Percentiles rank a stretch among this genome's conserved stretches.
Conservation (phyloP, 53 echinoderm and acorn worm genomes). For the Astropecten irregularis region DNA sequence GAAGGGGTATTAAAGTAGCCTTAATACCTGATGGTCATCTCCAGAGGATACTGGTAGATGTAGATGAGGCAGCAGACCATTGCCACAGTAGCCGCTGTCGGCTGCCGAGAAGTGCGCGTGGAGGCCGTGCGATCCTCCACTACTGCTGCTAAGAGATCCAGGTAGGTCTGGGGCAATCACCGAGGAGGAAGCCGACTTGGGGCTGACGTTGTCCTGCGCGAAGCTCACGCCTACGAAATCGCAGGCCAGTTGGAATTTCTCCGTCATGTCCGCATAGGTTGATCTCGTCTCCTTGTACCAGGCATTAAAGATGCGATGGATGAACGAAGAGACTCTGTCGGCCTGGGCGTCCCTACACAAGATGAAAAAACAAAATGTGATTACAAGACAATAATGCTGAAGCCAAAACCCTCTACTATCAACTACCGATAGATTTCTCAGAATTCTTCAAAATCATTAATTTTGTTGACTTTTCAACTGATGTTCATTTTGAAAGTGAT, state of each 20-base stretch:
- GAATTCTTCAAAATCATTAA: no score
- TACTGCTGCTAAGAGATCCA: constrained; percentile 9
- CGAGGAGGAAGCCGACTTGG: neutral
- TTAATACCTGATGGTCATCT: no score
- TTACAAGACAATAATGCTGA: no score
- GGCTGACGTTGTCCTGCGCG: neutral
- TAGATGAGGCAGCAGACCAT: no score
- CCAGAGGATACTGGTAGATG: no score
- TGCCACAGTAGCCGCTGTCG: constrained; percentile 13
- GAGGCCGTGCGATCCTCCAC: constrained; percentile 19
- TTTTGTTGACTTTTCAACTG: no score
- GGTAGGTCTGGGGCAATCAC: neutral
- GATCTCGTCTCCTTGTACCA: constrained; percentile 22
- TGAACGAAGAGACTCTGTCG: neutral
- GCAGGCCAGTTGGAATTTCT: constrained; percentile 25
- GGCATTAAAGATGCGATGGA: constrained; percentile 27
- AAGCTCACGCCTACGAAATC: neutral
- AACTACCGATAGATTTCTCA: no score
- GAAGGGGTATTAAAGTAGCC: no score
- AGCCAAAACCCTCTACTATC: no score
- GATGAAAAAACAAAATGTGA: no score
- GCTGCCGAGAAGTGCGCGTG: constrained; percentile 13
- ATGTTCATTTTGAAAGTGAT: no score
- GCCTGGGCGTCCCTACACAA: neutral
- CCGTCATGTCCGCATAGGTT: neutral